Evolutionary conservation across 2,888 invertebrate species (phyloP), one percentile per base, ranked within the genome.

Genomic region (Lobophora halterata): DNA sequence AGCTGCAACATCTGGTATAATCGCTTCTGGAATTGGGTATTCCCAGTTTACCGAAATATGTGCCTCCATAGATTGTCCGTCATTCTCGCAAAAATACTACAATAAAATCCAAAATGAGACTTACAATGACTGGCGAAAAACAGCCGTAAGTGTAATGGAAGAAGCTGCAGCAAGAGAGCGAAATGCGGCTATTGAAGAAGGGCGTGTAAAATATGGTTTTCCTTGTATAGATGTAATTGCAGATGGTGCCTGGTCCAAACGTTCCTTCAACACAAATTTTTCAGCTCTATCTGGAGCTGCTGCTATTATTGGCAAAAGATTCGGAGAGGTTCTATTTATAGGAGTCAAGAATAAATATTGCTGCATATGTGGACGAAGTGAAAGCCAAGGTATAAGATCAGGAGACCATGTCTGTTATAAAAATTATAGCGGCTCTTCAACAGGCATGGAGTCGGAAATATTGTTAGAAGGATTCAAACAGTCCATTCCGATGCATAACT

Each of bases 381-480:
- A 33, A 14, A 10, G 14, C 3, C 16, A 28, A 17, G 11, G 30
- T 10, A 9, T n/a, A 2, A 6, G 10, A 4, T 20, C 33, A 12
- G 8, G 11, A 12, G 25, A 43, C 3, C 43, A 43, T 10, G 5
- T 3, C 2, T 41, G 34, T 18, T 41, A 19, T 9, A 31, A 41
- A 31, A 41, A 35, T n/a, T 30, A 13, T 20, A 13, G n/a, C 3
- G 37, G 30, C 2, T 26, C 37, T 5, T 26, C 31, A 1, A 18
- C 12, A 11, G 23, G 26, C 8, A 53, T 55, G 55, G 52, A 53
- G 19, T 13, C 43, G 2, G 30, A 38, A 23, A 52, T 54, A 21
- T 37, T 57, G n/a, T 14, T 21, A 4, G 52, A 54, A 39, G 52
- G 49, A 0, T 54, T 52, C 10, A 47, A 52, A 32, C 27, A 16